Evolutionary conservation across 2,888 invertebrate species (phyloP).

Genomic region (Eugnorisma glareosa): DNA sequence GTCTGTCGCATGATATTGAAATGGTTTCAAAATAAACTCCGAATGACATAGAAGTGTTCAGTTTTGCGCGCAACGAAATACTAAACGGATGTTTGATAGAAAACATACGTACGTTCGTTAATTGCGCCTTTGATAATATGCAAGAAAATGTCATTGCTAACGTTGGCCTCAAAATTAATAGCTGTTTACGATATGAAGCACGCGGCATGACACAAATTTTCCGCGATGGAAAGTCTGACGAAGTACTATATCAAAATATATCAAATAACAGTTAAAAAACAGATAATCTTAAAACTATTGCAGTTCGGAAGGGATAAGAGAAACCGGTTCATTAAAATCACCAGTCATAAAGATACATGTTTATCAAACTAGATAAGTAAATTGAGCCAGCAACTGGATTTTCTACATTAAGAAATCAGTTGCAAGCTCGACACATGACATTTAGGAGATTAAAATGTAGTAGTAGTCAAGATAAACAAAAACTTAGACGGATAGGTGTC

Average conservation of each 20-base stretch:
- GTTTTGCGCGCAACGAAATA: constrained; percentile 37
- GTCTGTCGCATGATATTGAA: constrained; percentile 14
- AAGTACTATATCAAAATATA: constrained; percentile 25
- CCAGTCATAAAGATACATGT: constrained; percentile 41
- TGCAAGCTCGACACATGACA: constrained; percentile 48
- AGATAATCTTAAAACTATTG: constrained; percentile 25
- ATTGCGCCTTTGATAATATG: constrained; percentile 61
- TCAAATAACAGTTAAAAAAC: constrained; percentile 28
- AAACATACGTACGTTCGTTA: constrained; percentile 57
- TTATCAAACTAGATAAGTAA: constrained; percentile 49
- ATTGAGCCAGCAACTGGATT: constrained; percentile 40
- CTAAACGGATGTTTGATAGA: constrained; percentile 51
- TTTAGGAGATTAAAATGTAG: constrained; percentile 52
- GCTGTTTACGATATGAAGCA: constrained; percentile 70
- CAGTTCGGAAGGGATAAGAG: constrained; percentile 32
- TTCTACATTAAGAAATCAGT: constrained; percentile 62
- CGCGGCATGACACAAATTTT: constrained; percentile 72
- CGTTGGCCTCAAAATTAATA: constrained; percentile 73
- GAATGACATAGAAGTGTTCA: constrained; percentile 21
- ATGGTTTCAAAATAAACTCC: constrained; percentile 24
- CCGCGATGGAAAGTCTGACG: constrained; percentile 63
- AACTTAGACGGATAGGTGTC: constrained; percentile 36
- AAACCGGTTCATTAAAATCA: constrained; percentile 53
- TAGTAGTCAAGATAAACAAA: constrained; percentile 41
- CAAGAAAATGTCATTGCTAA: constrained; percentile 69